phyloP scores from a whole-genome alignment of 2,113 vertebrate genomes.

The Ardeotis arabs region DNA sequence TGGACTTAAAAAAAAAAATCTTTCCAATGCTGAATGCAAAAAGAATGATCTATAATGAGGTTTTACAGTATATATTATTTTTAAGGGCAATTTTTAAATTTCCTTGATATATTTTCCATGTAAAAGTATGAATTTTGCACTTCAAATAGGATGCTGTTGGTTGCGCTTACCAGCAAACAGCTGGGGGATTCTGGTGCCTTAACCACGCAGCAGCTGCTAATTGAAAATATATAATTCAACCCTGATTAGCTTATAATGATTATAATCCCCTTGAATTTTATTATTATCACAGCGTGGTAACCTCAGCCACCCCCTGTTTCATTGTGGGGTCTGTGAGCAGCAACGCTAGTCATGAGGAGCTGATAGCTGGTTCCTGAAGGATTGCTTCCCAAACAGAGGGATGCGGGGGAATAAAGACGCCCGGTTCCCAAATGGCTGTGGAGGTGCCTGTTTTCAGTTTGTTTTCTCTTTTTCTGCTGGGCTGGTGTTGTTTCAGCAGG shows the following conservation, averaged over 20 bases:
- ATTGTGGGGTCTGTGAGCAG: not conserved
- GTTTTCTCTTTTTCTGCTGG: not conserved
- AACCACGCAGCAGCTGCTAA: slow-evolving; percentile 62
- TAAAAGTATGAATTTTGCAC: not conserved
- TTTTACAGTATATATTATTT: not conserved
- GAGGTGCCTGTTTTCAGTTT: not conserved
- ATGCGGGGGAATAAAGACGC: not conserved
- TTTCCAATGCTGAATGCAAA: not conserved
- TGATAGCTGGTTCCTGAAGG: slow-evolving; percentile 1
- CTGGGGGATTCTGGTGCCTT: slow-evolving; percentile 38
- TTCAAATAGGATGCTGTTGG: slow-evolving; percentile 26
- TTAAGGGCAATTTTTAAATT: not conserved
- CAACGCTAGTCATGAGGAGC: not conserved
- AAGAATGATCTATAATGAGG: not conserved
- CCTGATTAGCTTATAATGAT: slow-evolving; percentile 60
- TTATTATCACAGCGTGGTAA: slow-evolving; percentile 26
- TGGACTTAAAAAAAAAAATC: not conserved
- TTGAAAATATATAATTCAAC: slow-evolving; percentile 60
- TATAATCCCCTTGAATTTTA: slow-evolving; percentile 47
- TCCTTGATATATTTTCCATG: slow-evolving; percentile 15
- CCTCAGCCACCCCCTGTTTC: slow-evolving; percentile 39
- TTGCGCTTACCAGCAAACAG: slow-evolving; percentile 51
- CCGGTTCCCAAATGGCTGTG: not conserved
- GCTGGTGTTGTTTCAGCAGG: not conserved
- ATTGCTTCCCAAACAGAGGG: not conserved